Evolutionary conservation across 2,113 vertebrate species (phyloP), one percentile per base, ranked within the genome.

Genomic region (Podarcis muralis): DNA sequence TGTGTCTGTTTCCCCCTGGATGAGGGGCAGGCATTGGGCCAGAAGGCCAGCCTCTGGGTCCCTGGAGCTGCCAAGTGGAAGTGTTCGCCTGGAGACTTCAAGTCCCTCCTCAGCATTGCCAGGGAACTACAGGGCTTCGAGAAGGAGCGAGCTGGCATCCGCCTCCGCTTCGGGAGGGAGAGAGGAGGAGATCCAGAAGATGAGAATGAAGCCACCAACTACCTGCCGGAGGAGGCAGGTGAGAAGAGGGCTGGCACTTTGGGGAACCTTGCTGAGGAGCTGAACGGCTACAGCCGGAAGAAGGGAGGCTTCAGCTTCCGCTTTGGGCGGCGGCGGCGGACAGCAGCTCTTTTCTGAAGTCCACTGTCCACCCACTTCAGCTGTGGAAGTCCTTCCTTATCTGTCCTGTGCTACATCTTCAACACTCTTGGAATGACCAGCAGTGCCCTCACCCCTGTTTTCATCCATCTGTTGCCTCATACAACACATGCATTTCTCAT

Each of bases 251-350:
- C 90, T 0, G 13, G 87, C 1, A 18, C 43, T 0, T 9, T 97
- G 69, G 95, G 95, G 0, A 92, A 53, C 66, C 93, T 96, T 88
- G 96, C 96, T 0, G 95, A 97, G 86, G 96, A 96, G 75, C 90
- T 97, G 40, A 96, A 6, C 0, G 92, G 96, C 71, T 97, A 96
- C 86, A 89, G 87, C 92, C 93, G 97, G 88, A 95, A 43, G 91
- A 97, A 97, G 81, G 96, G 97, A 0, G 96, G 96, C 16, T 97
- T 97, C 92, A 94, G 93, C 87, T 97, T 97, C 94, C 94, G 97
- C 85, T 97, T 97, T 0, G 97, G 97, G 77, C 96, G 95, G 71
- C 92, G 94, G 75, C 96, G 95, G 71, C 92, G 94, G 90, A 92
- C 79, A 87, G 27, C 43, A 1, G 1, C 13, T 3, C 13, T 7